Evolutionary conservation across 2,797 vertebrate genomes (phyloP).

Genomic region (Lophura swinhoii): DNA sequence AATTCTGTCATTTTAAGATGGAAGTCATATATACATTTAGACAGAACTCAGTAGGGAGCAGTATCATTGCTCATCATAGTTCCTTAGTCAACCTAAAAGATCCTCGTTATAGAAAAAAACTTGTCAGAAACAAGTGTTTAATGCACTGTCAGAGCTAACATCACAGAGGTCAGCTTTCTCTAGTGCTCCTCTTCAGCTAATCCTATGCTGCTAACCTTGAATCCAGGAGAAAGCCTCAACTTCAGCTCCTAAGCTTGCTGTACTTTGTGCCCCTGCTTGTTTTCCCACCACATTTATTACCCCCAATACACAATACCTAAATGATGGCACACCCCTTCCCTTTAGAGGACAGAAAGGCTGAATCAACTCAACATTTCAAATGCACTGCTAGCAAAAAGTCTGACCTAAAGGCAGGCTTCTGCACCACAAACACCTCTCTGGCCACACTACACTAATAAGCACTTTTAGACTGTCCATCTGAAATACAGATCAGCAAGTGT

Average conservation of each 20-base stretch:
- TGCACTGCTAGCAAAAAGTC: not conserved
- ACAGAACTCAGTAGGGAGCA: not conserved
- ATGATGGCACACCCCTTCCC: not conserved
- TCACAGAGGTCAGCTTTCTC: not conserved
- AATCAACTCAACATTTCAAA: not conserved
- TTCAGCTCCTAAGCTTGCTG: not conserved
- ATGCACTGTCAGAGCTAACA: not conserved
- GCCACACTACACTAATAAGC: not conserved
- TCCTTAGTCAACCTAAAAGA: not conserved
- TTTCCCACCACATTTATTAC: not conserved
- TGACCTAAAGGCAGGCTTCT: not conserved
- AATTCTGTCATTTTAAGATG: not conserved
- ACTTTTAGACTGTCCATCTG: accelerated
- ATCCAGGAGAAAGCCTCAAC: not conserved
- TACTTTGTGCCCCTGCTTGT: not conserved
- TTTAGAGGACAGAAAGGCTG: not conserved
- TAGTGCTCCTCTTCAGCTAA: not conserved
- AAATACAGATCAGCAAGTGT: not conserved
- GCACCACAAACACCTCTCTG: too few species aligned
- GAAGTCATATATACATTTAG: not conserved
- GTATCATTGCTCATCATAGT: not conserved
- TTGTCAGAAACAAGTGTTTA: not conserved
- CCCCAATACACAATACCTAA: accelerated
- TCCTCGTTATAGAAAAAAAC: not conserved
- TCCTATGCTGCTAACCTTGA: not conserved